Base-by-base conservation (phyloP, 2,888 invertebrate genomes). In the Melanophora roralis region DNA sequence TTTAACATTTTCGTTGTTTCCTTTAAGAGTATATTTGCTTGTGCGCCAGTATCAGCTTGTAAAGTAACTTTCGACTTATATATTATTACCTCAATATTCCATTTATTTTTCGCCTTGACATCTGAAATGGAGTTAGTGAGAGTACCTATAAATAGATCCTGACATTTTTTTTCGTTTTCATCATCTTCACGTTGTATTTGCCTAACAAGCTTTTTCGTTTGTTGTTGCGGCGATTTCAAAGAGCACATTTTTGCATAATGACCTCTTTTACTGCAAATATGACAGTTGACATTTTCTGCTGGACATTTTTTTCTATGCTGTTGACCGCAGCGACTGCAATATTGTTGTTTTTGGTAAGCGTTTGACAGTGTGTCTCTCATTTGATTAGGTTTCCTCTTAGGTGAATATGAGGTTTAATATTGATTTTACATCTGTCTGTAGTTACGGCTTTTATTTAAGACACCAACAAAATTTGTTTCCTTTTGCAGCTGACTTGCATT, bases 181-280 rank as follows among this genome's bases (percentile, higher is more conserved):
- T 8, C 21, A 57, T 32, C 6, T 36, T 57, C n/a, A 16, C 19
- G 21, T n/a, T 59, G 1, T 12, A 40, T 23, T 40, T 59, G 40
- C n/a, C n/a, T n/a, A n/a, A n/a, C n/a, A n/a, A n/a, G n/a, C n/a
- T 59, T 59, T 23, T 59, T 59, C 16, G 34, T 19, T 59, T 59
- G 57, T 59, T 59, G 57, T 59, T 40, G 38, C 21, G 12, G 57
- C 40, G 40, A 40, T 40, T 59, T 57, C 36, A 14, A 57, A 57
- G 38, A 57, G 9, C 36, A 57, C 36, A 34, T 14, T n/a, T n/a
- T n/a, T n/a, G n/a, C n/a, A n/a, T n/a, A n/a, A n/a, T n/a, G n/a
- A n/a, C n/a, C n/a, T n/a, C 43, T 57, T 19, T 57, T 57, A 12
- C 21, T 36, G 55, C 55, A 57, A 34, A 16, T 9, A 36, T 57